Conservation (phyloP, 2,888 invertebrate species). For the Cryptocephalus primarius region DNA sequence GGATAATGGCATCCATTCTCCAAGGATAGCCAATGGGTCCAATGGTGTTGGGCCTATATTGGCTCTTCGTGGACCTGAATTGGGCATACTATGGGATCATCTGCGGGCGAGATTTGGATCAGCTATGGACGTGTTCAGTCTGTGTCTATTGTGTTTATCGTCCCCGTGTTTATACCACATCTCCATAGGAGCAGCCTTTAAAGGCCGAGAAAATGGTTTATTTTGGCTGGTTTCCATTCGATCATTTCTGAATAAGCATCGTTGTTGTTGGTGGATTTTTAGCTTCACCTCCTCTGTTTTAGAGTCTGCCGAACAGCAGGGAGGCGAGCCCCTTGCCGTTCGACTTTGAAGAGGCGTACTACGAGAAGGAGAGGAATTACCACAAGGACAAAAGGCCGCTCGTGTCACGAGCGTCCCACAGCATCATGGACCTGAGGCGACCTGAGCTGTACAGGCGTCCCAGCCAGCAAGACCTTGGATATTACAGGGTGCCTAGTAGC, state of each 20-base stretch:
- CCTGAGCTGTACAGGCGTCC: conserved; percentile 31
- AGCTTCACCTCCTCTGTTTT: conserved; percentile 12
- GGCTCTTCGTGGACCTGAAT: no score
- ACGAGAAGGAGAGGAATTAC: conserved; percentile 14
- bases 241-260: background rate
- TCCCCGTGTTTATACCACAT: no score
- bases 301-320: conserved; percentile 45
- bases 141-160: no score
- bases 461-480: conserved; percentile 23
- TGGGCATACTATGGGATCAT: no score
- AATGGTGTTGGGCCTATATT: no score
- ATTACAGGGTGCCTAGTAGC: conserved; percentile 27
- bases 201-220: no score
- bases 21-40: no score
- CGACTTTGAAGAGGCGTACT: conserved; percentile 24
- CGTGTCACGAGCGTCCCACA: conserved; percentile 25
- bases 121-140: no score
- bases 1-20: no score
- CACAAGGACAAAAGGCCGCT: conserved; percentile 5
- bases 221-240: no score
- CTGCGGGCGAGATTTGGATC: no score
- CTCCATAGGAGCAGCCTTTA: no score
- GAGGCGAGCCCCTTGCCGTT: conserved; percentile 40
- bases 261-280: background rate
- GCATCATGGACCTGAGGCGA: conserved; percentile 39